Conservation (phyloP, 2,888 invertebrate genomes). For the Cremastobaeus sp. region DNA sequence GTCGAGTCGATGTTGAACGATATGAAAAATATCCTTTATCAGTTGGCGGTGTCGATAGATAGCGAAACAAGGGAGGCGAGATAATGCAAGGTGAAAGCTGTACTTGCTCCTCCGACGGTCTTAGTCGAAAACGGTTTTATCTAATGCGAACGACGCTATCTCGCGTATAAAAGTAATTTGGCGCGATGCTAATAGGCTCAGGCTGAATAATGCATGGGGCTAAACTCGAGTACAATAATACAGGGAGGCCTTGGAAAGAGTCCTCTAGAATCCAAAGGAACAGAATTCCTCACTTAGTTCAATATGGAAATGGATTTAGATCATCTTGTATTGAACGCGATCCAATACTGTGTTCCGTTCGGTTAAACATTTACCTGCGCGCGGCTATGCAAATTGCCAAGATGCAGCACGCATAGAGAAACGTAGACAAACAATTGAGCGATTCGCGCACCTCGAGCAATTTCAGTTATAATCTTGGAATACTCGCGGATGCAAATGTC, state of each 20-base stretch:
- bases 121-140: constrained; percentile 59
- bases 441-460: constrained; percentile 1
- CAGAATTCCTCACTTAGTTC: constrained; percentile 72
- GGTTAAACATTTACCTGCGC: constrained; percentile 45
- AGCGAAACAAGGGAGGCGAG: background rate
- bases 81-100: constrained; percentile 31
- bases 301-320: constrained; percentile 70
- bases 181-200: constrained; percentile 72
- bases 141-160: constrained; percentile 71
- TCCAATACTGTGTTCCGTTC: constrained; percentile 39
- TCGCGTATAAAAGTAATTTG: constrained; percentile 72
- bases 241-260: constrained; percentile 63
- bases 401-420: constrained; percentile 5
- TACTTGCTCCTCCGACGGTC: constrained; percentile 16
- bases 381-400: constrained; percentile 40
- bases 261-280: constrained; percentile 66
- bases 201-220: constrained; percentile 62
- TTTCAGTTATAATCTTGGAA: constrained; percentile 33
- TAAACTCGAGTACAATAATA: constrained; percentile 60
- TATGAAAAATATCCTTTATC: constrained; percentile 30
- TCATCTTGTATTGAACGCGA: constrained; percentile 62
- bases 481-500: constrained; percentile 21
- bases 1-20: constrained; percentile 45
- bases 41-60: background rate
- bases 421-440: constrained; percentile 22